Percentiles rank a stretch among this genome's conserved stretches.
These are phyloP conservation scores for Lordiphosa clarofinis DNA, from an alignment of 1,140 invertebrate species.

Conservation along the genomic window DNA sequence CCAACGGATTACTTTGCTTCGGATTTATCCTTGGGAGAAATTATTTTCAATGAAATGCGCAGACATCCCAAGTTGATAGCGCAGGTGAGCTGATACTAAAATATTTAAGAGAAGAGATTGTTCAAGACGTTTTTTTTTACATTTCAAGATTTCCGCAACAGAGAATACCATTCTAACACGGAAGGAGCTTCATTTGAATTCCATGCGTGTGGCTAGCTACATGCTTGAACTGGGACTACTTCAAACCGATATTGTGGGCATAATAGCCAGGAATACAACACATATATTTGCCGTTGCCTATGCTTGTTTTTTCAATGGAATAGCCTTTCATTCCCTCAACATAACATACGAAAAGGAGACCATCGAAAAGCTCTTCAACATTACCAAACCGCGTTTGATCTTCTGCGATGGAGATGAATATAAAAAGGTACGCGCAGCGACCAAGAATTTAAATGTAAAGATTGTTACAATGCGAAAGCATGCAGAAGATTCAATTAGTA, in stretches of 20 bases:
- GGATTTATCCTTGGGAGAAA: slow-evolving; percentile 25
- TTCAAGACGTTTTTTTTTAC: too few species aligned
- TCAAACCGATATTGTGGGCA: slow-evolving; percentile 20
- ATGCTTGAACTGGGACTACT: slow-evolving; percentile 10
- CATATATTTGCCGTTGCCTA: slow-evolving; percentile 8
- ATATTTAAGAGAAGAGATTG: not conserved
- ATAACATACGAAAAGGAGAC: slow-evolving; percentile 7
- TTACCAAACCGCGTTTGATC: slow-evolving; percentile 29
- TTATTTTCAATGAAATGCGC: not conserved
- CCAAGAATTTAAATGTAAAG: slow-evolving; percentile 5
- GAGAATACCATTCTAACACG: slow-evolving; percentile 18
- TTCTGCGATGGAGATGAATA: slow-evolving; percentile 42
- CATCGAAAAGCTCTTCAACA: slow-evolving; percentile 15
- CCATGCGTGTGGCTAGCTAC: slow-evolving; percentile 18
- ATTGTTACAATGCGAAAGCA: slow-evolving; percentile 25
- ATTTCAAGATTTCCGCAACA: slow-evolving; percentile 20
- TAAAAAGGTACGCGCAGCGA: slow-evolving; percentile 6
- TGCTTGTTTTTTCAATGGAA: slow-evolving; percentile 18
- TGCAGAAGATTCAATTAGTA: not conserved
- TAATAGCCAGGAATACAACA: slow-evolving; percentile 14
- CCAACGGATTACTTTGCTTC: not conserved
- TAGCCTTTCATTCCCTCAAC: slow-evolving; percentile 10
- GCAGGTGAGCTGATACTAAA: slow-evolving; percentile 8
- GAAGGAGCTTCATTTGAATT: slow-evolving; percentile 15
- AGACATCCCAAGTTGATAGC: slow-evolving; percentile 20